phyloP scores from a whole-genome alignment of 2,113 vertebrate species.

The Archilochus colubris region DNA sequence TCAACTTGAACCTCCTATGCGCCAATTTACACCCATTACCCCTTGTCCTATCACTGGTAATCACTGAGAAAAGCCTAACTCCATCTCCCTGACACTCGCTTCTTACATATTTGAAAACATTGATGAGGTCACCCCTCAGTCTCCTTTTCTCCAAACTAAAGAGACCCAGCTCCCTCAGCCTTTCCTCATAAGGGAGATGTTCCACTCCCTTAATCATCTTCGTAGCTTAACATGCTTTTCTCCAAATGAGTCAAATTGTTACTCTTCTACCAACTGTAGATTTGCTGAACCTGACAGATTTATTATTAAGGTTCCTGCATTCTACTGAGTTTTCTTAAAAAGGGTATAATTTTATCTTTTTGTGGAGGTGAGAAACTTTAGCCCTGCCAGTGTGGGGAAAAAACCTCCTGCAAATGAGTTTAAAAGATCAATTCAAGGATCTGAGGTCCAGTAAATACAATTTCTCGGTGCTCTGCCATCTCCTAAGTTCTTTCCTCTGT shows the following conservation, averaged over 20 bases:
- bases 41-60: too few relatives aligned
- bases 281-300: neutral
- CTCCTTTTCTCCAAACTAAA: too few relatives aligned
- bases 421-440: neutral
- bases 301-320: neutral
- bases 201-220: too few relatives aligned
- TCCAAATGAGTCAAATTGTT: neutral
- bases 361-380: neutral
- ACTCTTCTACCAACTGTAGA: neutral
- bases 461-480: neutral
- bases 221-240: neutral
- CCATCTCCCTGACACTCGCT: too few relatives aligned
- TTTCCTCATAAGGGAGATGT: too few relatives aligned
- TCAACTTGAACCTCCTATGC: too few relatives aligned
- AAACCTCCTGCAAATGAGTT: neutral
- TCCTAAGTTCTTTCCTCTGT: neutral
- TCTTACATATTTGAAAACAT: too few relatives aligned
- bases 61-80: too few relatives aligned
- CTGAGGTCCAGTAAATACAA: neutral
- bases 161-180: too few relatives aligned
- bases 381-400: neutral
- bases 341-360: neutral
- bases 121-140: too few relatives aligned
- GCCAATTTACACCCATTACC: too few relatives aligned
- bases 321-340: neutral